Evolutionary conservation across 2,888 invertebrate species (phyloP).

Genomic region (Clanis bilineata): DNA sequence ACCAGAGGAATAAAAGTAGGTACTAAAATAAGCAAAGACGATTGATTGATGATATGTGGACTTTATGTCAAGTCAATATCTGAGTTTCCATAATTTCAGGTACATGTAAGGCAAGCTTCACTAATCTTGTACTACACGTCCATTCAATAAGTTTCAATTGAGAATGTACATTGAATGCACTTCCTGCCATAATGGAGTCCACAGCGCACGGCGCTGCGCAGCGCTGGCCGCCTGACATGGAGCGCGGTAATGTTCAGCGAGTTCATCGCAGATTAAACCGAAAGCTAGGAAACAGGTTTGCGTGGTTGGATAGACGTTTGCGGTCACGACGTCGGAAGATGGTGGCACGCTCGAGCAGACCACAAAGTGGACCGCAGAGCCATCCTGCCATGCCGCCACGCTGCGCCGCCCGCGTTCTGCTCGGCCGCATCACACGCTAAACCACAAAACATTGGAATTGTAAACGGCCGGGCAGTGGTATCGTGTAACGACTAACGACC

Average conservation of each 20-base stretch:
- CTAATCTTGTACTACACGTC: not conserved
- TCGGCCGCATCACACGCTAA: constrained; percentile 40
- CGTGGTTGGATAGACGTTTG: constrained; percentile 58
- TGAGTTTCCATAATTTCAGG: not conserved
- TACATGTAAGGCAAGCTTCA: not conserved
- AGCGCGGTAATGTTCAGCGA: constrained; percentile 26
- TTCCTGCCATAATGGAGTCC: constrained; percentile 11
- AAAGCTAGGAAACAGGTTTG: constrained; percentile 64
- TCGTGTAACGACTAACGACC: constrained; percentile 57
- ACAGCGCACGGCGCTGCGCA: not conserved
- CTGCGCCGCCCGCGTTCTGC: constrained; percentile 23
- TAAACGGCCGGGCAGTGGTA: constrained; percentile 39
- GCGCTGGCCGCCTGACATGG: constrained; percentile 5
- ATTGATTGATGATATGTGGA: too few relatives aligned
- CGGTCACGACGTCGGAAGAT: constrained; percentile 62
- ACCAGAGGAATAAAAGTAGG: too few relatives aligned
- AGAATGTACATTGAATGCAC: constrained; percentile 12
- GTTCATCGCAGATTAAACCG: constrained; percentile 33
- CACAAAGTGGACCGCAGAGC: constrained; percentile 64
- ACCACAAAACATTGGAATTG: constrained; percentile 49
- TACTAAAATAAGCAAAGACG: too few relatives aligned
- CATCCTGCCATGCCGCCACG: constrained; percentile 27
- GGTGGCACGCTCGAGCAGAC: constrained; percentile 59
- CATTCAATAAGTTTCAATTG: constrained; percentile 6
- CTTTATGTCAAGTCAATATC: too few relatives aligned